phyloP scores from a whole-genome alignment of 2,888 invertebrate genomes.

The Pristionchus japonicus region DNA sequence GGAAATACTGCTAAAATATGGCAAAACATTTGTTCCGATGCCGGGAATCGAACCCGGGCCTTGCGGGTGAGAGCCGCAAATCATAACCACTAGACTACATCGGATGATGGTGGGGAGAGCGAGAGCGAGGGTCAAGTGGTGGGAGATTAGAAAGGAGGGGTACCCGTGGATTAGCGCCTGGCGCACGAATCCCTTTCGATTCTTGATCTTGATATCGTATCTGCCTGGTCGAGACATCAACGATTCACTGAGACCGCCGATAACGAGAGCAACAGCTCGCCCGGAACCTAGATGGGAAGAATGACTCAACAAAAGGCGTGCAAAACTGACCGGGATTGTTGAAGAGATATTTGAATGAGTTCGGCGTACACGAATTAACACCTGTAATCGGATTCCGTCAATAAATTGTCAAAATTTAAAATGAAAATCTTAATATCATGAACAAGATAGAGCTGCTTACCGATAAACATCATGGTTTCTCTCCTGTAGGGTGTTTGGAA shows the following conservation, averaged over 20 bases:
- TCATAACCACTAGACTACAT: constrained; percentile 12
- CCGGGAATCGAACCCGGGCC: constrained; percentile 57
- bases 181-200: constrained; percentile 32
- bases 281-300: not conserved
- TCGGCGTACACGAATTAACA: not conserved
- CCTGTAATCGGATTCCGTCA: not conserved
- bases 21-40: constrained; percentile 50
- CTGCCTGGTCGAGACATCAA: not conserved
- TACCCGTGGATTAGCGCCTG: constrained; percentile 23
- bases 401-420: not conserved
- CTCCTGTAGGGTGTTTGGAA: constrained; percentile 23
- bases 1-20: not conserved
- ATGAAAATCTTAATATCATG: not conserved
- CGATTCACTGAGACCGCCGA: constrained; percentile 33
- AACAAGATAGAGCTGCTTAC: not conserved
- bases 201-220: constrained; percentile 39
- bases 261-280: constrained; percentile 3
- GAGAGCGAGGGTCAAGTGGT: not conserved
- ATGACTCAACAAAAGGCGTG: not conserved
- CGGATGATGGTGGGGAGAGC: not conserved
- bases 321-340: not conserved
- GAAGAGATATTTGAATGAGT: not conserved
- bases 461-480: constrained; percentile 27
- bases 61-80: constrained; percentile 31
- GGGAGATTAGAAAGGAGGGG: not conserved